These are phyloP conservation scores for Holothuria leucospilota DNA, from an alignment of 53 echinoderm and acorn worm species.

Conservation along the genomic window DNA sequence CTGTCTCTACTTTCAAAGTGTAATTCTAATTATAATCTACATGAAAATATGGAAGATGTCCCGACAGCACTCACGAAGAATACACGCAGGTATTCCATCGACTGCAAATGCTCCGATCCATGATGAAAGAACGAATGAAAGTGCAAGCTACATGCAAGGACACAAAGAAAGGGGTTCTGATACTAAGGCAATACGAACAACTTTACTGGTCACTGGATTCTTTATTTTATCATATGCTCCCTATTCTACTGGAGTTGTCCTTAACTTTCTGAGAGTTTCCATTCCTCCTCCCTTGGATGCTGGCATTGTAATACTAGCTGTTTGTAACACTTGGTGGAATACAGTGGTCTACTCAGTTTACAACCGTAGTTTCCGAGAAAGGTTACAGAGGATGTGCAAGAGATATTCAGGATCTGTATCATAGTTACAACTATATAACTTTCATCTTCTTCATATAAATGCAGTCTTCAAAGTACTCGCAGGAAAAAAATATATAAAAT, in stretches of 20 bases:
- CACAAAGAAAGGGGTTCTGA: constrained; percentile 2
- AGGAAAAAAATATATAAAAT: no score
- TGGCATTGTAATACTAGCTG: constrained; percentile 7
- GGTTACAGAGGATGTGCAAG: neutral
- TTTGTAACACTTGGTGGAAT: constrained; percentile 47
- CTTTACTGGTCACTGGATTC: constrained; percentile 24
- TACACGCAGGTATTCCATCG: neutral
- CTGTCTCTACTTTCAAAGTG: constrained; percentile 19
- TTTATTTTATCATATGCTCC: constrained; percentile 36
- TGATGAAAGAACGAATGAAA: neutral
- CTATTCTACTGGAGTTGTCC: constrained; percentile 20
- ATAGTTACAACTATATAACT: no score
- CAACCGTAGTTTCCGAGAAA: constrained; percentile 30
- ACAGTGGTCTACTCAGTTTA: constrained; percentile 18
- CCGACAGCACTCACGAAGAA: constrained; percentile 14
- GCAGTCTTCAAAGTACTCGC: no score
- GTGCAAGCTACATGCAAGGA: no score
- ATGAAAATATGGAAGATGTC: constrained; percentile 22
- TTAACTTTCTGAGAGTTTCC: constrained; percentile 1
- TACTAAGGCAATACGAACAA: constrained; percentile 10
- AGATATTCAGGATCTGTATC: neutral
- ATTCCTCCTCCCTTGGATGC: constrained; percentile 6
- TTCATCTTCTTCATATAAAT: no score
- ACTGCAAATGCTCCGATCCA: neutral
- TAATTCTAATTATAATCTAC: constrained; percentile 29